phyloP scores from a whole-genome alignment of 2,888 invertebrate genomes.

The Athalia circularis region DNA sequence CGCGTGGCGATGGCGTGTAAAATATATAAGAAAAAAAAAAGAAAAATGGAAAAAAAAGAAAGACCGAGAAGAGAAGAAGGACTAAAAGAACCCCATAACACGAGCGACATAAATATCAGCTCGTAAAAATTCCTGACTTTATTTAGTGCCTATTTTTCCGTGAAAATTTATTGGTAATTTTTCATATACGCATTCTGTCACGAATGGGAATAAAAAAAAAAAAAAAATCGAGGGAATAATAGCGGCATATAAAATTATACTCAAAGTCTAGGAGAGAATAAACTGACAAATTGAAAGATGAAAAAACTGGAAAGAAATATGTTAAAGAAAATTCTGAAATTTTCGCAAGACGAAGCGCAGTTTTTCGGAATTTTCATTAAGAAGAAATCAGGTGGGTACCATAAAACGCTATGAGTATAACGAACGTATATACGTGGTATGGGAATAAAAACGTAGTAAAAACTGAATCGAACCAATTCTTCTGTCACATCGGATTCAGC shows the following conservation, averaged over 20 bases:
- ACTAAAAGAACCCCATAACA: neutral
- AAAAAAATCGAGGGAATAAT: neutral
- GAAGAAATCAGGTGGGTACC: neutral
- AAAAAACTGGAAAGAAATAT: neutral
- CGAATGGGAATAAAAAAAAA: neutral
- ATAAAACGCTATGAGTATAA: neutral
- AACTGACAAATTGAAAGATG: neutral
- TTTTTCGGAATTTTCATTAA: no score
- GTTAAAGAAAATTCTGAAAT: neutral
- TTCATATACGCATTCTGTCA: slow-evolving; percentile 42
- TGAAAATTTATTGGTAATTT: slow-evolving; percentile 51
- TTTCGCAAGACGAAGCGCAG: neutral
- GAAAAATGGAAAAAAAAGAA: neutral
- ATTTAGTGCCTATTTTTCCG: slow-evolving; percentile 52
- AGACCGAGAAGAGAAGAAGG: neutral
- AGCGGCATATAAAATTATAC: no score
- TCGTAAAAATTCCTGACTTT: slow-evolving; percentile 46
- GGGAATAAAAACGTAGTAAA: neutral
- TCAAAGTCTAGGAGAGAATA: neutral
- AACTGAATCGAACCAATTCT: slow-evolving; percentile 28
- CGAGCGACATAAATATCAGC: slow-evolving; percentile 18
- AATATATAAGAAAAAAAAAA: neutral
- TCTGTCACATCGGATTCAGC: slow-evolving; percentile 35
- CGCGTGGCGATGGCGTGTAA: neutral
- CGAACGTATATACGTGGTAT: no score